Evolutionary conservation across 2,113 vertebrate species (phyloP), one percentile per base, ranked within the genome.

Genomic region (Cyanoramphus novaezelandiae): DNA sequence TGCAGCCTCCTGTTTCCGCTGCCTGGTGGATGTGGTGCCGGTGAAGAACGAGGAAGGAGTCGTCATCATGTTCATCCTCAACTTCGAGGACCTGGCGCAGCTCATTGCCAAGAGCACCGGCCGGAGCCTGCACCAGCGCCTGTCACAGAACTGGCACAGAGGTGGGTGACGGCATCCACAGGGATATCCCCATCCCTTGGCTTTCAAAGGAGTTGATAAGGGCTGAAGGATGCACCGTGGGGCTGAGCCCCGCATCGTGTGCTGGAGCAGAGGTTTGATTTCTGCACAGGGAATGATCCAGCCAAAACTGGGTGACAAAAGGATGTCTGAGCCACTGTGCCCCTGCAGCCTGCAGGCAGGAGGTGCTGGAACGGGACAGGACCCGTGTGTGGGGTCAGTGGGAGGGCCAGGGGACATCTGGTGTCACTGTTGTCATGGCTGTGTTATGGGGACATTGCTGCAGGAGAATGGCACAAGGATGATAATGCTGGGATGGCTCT

Each of bases 21-120:
- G 99, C 97, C 97, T 99, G 94, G 99, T 99, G 92, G 99, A 99
- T 4, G 98, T 99, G 64, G 98, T 99, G 21, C 99, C 99, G 0
- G 98, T 99, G 79, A 99, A 99, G 98, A 99, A 99, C 0, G 99
- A 99, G 82, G 99, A 99, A 1, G 99, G 99, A 0, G 72, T 95
- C 0, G 99, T 99, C 95, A 99, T 99, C 97, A 99, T 99, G 99
- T 99, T 99, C 98, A 99, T 99, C 98, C 98, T 99, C 78, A 99
- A 99, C 97, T 99, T 99, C 31, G 99, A 99, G 96, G 99, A 99
- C 23, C 97, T 98, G 94, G 98, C 98, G 0, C 96, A 97, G 97
- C 98, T 99, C 18, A 95, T 99, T 5, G 98, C 98, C 91, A 98
- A 98, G 88, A 97, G 95, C 10, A 96, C 97, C 31, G 97, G 98